These are phyloP conservation scores for Etheostoma nigrum DNA, from an alignment of 2,797 vertebrate species.

Conservation along the genomic window DNA sequence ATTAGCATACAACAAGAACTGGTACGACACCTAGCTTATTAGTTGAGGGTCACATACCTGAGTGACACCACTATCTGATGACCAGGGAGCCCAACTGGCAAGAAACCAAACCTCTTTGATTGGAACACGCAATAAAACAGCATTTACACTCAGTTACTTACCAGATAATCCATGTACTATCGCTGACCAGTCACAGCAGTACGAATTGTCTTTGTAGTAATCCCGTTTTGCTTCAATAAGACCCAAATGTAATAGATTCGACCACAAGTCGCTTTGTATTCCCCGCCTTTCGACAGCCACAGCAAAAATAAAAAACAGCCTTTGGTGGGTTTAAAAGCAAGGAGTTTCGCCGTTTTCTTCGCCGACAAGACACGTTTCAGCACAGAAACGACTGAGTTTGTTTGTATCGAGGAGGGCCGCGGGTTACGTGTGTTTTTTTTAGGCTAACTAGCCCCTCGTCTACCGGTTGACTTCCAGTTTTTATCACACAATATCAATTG, in stretches of 20 bases:
- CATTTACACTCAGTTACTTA: constrained; percentile 63
- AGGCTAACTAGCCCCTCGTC: constrained; percentile 36
- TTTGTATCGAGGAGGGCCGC: constrained; percentile 5
- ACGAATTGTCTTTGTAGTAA: constrained; percentile 52
- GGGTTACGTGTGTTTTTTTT: constrained; percentile 13
- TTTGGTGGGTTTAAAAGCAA: constrained; percentile 48
- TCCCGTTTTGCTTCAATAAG: constrained; percentile 56
- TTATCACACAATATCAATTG: constrained; percentile 72
- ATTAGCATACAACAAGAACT: constrained; percentile 33
- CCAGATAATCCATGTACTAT: constrained; percentile 89
- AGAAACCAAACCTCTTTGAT: neutral
- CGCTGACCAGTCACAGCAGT: constrained; percentile 66
- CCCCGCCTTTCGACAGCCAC: constrained; percentile 78
- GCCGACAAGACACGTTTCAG: constrained; percentile 1
- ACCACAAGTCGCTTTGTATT: constrained; percentile 80
- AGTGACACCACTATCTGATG: neutral
- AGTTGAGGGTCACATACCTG: constrained; percentile 38
- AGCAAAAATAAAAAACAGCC: constrained; percentile 52
- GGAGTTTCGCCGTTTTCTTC: constrained; percentile 36
- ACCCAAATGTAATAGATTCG: constrained; percentile 47
- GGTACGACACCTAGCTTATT: neutral
- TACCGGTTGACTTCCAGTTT: constrained; percentile 67
- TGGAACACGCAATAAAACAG: neutral
- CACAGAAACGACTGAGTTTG: neutral
- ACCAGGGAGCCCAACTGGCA: neutral